These are phyloP conservation scores for Cyrtodaria siliqua DNA, from an alignment of 2,888 invertebrate genomes.

Conservation along the genomic window DNA sequence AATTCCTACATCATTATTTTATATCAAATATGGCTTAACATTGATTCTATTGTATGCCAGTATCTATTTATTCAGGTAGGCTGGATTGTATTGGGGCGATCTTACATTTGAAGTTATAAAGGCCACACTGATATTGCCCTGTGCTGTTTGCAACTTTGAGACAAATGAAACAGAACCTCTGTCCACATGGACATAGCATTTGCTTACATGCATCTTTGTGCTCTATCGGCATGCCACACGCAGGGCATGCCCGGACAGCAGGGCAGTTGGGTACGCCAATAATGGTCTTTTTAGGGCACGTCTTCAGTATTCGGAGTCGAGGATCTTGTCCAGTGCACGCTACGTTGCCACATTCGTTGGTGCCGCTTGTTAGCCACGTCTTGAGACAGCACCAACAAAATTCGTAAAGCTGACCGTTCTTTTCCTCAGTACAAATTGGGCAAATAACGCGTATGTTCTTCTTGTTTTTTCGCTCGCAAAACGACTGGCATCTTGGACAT, in stretches of 20 bases:
- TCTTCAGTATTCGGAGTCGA: slow-evolving; percentile 49
- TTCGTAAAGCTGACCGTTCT: slow-evolving; percentile 42
- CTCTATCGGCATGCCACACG: slow-evolving; percentile 64
- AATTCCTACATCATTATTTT: no score
- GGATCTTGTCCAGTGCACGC: slow-evolving; percentile 63
- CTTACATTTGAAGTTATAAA: slow-evolving; percentile 44
- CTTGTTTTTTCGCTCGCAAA: slow-evolving; percentile 46
- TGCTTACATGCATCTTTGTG: slow-evolving; percentile 68
- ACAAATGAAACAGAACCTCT: slow-evolving; percentile 69
- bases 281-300: slow-evolving; percentile 50
- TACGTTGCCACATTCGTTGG: slow-evolving; percentile 55
- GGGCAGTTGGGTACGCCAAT: slow-evolving; percentile 62
- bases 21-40: no score
- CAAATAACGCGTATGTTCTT: slow-evolving; percentile 59
- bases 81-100: slow-evolving; percentile 54
- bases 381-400: slow-evolving; percentile 68
- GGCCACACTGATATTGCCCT: slow-evolving; percentile 56
- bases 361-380: slow-evolving; percentile 40
- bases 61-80: no score
- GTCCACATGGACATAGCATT: slow-evolving; percentile 66
- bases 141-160: slow-evolving; percentile 43
- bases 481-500: slow-evolving; percentile 61
- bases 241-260: slow-evolving; percentile 66
- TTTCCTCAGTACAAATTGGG: slow-evolving; percentile 53
- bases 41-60: no score